Evolutionary conservation across 2,113 vertebrate species (phyloP), one percentile per base, ranked within the genome.

Genomic region (Piaya cayana): DNA sequence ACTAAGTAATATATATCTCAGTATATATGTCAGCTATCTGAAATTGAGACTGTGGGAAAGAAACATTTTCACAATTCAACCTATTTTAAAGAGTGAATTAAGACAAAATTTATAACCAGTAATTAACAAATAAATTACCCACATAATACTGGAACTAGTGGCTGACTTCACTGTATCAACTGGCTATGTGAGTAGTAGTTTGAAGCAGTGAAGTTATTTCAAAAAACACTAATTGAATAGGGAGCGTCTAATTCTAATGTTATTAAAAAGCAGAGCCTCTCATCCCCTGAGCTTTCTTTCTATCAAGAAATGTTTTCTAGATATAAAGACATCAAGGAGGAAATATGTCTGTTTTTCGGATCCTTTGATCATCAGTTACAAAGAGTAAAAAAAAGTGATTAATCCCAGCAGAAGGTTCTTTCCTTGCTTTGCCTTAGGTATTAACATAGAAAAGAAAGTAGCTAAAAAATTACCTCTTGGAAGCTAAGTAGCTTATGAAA

Each of bases 281-380:
- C n/a, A 83, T 49, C 30, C 56, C 49, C 53, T 0, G 0, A 77
- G 50, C 29, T 71, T 82, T 9, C 80, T 56, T 93, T 76, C 70
- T 67, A 88, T 21, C 36, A 42, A 89, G 47, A 59, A 15, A 16
- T 7, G 20, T 53, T 88, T 82, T 86, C 50, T 37, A 53, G 29
- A 55, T 75, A 49, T 60, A 78, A 93, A 82, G 37, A 71, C 47
- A 86, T 78, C 83, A 91, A 90, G 69, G 43, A 75, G 55, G 37
- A 87, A 67, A 95, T 43, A 19, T 5, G 32, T 16, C 49, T 87
- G 56, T 25, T 82, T 79, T 79, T 39, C 62, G 76, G 47, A 82
- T 84, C 76, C 90, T 92, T 95, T 88, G 82, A 95, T 90, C 91
- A 95, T 69, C 76, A n/a, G 67, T 86, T 72, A 90, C 67, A 88